Conservation (phyloP, 2,888 invertebrate genomes). For the Perizoma affinitatum region DNA sequence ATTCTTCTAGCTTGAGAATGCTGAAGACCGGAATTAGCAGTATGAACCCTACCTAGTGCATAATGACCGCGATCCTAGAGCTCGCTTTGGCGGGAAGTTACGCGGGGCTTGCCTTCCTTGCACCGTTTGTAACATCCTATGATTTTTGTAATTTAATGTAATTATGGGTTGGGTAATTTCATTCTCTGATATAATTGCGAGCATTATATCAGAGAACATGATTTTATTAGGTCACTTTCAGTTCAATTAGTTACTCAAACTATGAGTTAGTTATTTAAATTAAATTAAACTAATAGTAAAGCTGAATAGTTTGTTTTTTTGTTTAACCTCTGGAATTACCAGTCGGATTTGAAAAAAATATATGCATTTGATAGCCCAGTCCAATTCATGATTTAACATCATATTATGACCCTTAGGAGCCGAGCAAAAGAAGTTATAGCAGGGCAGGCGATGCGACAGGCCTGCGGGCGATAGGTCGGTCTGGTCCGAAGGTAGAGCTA, state of each 20-base stretch:
- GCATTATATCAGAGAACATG: constrained; percentile 1
- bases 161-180: constrained; percentile 25
- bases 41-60: constrained; percentile 42
- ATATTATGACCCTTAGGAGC: no score
- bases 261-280: no score
- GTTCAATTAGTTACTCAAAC: constrained; percentile 4
- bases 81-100: constrained; percentile 52
- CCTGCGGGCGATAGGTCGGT: no score
- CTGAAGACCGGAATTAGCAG: constrained; percentile 31
- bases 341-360: neutral
- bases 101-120: constrained; percentile 35
- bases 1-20: constrained; percentile 13
- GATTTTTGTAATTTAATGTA: constrained; percentile 29
- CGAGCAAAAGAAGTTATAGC: no score
- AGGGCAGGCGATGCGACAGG: no score
- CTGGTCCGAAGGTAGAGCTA: no score
- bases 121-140: constrained; percentile 46
- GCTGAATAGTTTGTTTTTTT: no score
- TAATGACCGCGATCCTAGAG: constrained; percentile 61
- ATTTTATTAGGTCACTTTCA: constrained; percentile 3
- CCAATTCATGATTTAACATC: no score
- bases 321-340: no score
- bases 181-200: constrained; percentile 2
- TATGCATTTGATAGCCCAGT: neutral
- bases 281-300: no score